Percentiles rank a stretch among this genome's conserved stretches.
Conservation (phyloP, 2,888 invertebrate genomes). For the Nudaria mundana region DNA sequence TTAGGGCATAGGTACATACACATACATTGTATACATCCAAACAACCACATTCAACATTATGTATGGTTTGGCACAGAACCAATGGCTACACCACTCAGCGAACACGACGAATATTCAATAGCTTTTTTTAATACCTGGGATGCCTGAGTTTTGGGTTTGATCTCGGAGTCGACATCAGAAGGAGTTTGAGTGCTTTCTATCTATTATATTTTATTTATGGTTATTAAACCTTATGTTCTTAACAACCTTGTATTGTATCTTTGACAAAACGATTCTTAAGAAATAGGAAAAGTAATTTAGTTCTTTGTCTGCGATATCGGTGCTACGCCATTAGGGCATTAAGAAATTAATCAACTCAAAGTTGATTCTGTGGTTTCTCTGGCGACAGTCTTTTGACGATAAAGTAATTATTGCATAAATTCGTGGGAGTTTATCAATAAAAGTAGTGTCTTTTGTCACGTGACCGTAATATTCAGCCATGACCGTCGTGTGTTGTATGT, state of each 20-base stretch:
- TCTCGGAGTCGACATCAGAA: too few species aligned
- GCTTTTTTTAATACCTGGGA: too few species aligned
- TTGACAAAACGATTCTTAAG: slow-evolving; percentile 65
- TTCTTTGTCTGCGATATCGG: slow-evolving; percentile 74
- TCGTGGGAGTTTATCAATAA: background rate
- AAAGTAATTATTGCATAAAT: too few species aligned
- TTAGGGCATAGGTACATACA: slow-evolving; percentile 55
- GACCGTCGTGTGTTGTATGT: too few species aligned
- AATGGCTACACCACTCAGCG: slow-evolving; percentile 59
- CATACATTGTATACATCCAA: too few species aligned
- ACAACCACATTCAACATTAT: slow-evolving; percentile 66
- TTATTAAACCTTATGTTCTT: too few species aligned
- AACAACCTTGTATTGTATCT: slow-evolving; percentile 53
- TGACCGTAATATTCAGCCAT: too few species aligned
- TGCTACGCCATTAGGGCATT: slow-evolving; percentile 54
- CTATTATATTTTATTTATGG: too few species aligned
- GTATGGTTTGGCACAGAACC: slow-evolving; percentile 71
- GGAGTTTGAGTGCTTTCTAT: too few species aligned
- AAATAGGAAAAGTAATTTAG: slow-evolving; percentile 74
- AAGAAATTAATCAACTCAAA: slow-evolving; percentile 76
- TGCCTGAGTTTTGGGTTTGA: too few species aligned
- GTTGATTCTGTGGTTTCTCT: slow-evolving; percentile 72
- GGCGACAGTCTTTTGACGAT: slow-evolving; percentile 52
- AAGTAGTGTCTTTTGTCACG: background rate
- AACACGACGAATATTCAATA: slow-evolving; percentile 57